Evolutionary conservation across 1,140 invertebrate species (phyloP).

Genomic region (Pseudomyrmex sp.): DNA sequence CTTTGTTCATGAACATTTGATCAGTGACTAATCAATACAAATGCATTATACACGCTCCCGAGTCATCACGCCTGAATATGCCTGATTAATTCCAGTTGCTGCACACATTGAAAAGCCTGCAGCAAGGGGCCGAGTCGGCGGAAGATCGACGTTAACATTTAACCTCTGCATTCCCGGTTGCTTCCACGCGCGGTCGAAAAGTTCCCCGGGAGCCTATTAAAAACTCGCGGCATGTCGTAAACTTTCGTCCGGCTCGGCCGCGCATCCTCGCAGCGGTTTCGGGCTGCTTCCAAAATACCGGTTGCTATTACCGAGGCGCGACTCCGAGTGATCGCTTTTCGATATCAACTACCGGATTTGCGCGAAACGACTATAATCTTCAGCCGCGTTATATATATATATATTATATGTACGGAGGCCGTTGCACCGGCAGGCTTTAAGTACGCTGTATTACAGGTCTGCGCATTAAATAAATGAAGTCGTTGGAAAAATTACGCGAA

Average conservation of each 20-base stretch:
- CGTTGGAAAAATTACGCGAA: conserved; percentile 39
- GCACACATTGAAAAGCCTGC: conserved; percentile 51
- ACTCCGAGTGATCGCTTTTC: conserved; percentile 20
- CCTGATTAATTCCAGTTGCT: conserved; percentile 38
- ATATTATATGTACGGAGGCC: no score
- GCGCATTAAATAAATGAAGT: conserved; percentile 45
- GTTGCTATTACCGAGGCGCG: conserved; percentile 49
- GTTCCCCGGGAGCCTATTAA: conserved; percentile 54
- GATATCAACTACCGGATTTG: conserved; percentile 53
- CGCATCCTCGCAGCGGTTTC: not conserved
- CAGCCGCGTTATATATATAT: not conserved
- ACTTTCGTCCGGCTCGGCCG: not conserved
- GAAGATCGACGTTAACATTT: conserved; percentile 57
- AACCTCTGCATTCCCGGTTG: conserved; percentile 55
- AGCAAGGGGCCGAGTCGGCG: conserved; percentile 11
- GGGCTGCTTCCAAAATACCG: conserved; percentile 30
- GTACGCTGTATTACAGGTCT: conserved; percentile 9
- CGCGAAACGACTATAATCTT: conserved; percentile 48
- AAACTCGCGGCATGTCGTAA: conserved; percentile 53
- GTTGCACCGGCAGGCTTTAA: not conserved
- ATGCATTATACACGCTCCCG: conserved; percentile 2
- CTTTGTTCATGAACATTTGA: no score
- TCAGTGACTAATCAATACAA: conserved; percentile 27
- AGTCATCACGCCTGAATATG: conserved; percentile 2
- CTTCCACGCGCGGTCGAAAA: not conserved